Evolutionary conservation across 2,888 invertebrate genomes (phyloP).

Genomic region (Ligdia adustata): DNA sequence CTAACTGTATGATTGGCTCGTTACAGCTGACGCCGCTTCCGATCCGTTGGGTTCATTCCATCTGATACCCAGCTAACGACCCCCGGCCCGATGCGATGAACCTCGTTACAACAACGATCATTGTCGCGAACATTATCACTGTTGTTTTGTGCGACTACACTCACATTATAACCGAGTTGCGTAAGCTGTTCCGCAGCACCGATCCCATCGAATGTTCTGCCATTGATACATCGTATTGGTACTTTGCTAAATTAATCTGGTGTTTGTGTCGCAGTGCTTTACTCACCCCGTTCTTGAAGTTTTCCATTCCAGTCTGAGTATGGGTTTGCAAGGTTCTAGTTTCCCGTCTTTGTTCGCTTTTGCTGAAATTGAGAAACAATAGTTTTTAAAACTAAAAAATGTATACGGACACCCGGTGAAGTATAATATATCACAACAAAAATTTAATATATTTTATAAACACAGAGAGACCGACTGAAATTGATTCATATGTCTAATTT

Average conservation of each 20-base stretch:
- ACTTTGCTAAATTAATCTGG: too few species aligned
- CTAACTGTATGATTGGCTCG: constrained; percentile 6
- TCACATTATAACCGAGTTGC: constrained; percentile 4
- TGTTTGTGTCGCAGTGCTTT: too few species aligned
- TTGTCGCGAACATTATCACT: constrained; percentile 10
- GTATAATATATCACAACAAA: too few species aligned
- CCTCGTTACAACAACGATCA: constrained; percentile 20
- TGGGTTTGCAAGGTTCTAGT: constrained; percentile 96
- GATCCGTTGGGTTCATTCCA: constrained; percentile 26
- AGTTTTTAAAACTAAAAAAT: neutral
- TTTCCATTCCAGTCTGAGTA: constrained; percentile 98
- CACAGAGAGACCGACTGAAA: too few species aligned
- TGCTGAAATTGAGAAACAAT: constrained; percentile 82
- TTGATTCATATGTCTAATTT: too few species aligned
- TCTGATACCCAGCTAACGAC: constrained; percentile 24
- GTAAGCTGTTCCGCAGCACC: constrained; percentile 4
- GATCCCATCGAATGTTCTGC: neutral
- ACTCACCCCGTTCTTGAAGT: constrained; percentile 92
- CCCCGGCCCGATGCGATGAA: constrained; percentile 10
- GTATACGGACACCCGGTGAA: too few species aligned
- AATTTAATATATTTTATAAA: too few species aligned
- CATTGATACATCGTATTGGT: neutral
- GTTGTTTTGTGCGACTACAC: constrained; percentile 8
- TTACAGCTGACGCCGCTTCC: constrained; percentile 18
- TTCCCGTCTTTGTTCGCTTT: constrained; percentile 97